Evolutionary conservation across 2,113 vertebrate species (phyloP).

Genomic region (Galbula dea): DNA sequence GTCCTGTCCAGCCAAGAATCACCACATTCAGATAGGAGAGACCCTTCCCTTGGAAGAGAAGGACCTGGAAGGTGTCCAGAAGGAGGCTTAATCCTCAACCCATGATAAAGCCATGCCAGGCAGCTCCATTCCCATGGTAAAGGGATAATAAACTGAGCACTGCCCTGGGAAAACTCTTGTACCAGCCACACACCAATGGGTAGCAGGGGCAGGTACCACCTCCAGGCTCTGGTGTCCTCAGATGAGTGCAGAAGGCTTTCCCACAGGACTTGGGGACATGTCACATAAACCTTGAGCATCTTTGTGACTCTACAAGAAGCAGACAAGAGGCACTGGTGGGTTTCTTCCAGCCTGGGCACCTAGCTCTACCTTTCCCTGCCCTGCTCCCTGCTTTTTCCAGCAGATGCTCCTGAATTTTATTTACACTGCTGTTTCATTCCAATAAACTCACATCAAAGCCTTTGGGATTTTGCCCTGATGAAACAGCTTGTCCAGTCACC

Average conservation of each 20-base stretch:
- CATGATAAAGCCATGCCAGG: neutral
- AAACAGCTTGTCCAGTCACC: neutral
- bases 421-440: neutral
- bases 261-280: rapidly evolving
- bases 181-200: rapidly evolving
- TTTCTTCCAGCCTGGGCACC: neutral
- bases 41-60: rapidly evolving
- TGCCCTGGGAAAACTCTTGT: neutral
- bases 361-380: neutral
- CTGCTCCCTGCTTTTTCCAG: neutral
- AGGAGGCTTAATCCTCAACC: neutral
- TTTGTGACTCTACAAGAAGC: neutral
- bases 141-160: neutral
- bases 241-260: neutral
- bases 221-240: neutral
- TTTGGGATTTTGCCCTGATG: neutral
- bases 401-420: neutral
- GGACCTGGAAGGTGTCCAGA: neutral
- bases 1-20: neutral
- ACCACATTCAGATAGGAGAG: neutral
- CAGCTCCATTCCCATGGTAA: neutral
- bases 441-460: neutral
- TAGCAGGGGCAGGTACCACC: neutral
- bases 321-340: neutral
- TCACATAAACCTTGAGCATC: neutral